Percentiles rank a stretch among this genome's conserved stretches.
Evolutionary conservation across 2,113 vertebrate species (phyloP).

Genomic region (Athene noctua): DNA sequence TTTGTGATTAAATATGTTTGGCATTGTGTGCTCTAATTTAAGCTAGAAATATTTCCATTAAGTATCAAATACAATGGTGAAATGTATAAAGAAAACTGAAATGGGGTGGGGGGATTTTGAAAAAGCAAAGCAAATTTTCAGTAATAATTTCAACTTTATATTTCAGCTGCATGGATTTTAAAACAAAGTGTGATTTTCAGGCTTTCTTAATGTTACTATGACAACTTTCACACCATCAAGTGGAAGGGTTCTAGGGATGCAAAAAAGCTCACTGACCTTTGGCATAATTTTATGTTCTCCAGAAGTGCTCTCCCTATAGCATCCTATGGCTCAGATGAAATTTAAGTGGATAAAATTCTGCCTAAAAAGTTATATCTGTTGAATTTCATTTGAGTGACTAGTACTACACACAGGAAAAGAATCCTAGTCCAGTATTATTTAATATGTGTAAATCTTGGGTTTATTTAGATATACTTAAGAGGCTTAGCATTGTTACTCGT

Average conservation of each 20-base stretch:
- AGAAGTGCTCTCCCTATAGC: not conserved
- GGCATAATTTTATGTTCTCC: not conserved
- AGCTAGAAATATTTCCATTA: not conserved
- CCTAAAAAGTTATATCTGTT: not conserved
- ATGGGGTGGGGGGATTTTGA: fast-evolving
- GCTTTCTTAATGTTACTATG: not conserved
- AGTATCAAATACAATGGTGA: not conserved
- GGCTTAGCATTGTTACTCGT: not conserved
- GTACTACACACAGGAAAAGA: not conserved
- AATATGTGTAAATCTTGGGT: not conserved
- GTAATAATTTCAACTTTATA: not conserved
- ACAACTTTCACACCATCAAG: not conserved
- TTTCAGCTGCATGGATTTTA: not conserved
- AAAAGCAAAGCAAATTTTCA: not conserved
- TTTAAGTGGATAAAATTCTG: not conserved
- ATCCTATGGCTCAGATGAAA: not conserved
- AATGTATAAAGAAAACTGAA: not conserved
- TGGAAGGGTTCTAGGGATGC: not conserved
- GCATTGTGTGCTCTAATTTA: not conserved
- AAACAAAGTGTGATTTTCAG: not conserved
- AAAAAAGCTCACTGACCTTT: not conserved
- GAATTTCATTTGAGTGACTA: not conserved
- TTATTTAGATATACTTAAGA: conserved; percentile 10
- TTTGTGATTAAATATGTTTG: not conserved
- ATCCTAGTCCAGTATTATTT: not conserved